Base-by-base conservation (phyloP, 2,888 invertebrate species). In the Cheilosia soror region DNA sequence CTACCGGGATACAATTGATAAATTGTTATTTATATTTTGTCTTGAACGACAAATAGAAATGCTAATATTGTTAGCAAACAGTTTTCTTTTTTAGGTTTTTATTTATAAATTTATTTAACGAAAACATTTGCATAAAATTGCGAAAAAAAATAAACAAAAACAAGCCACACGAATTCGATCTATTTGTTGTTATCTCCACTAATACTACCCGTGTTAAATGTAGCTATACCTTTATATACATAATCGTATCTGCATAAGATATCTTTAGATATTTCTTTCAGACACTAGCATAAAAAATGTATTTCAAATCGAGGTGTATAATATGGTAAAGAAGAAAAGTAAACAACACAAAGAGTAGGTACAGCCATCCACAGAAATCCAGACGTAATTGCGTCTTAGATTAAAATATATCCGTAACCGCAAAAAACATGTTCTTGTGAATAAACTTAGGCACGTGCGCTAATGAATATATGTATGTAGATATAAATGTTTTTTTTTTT, bases 371-470 rank as follows among this genome's bases (percentile, higher is more conserved):
- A 51, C 29, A 58, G 25, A 51, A 51, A 76, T 76, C 40, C 76
- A 66, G 58, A 60, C 40, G 66, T 51, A 51, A 76, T 66, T 66
- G 58, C 66, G 66, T 76, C 76, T 76, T 66, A 51, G 49, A 49
- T 5, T 7, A 37, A 37, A 9, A 15, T 47, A 51, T 65, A 25
- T 53, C 9, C n/a, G 25, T 29, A 44, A 31, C 49, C 47, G 58
- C 44, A 2, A 15, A 37, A 58, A 57, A 58, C 69, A 37, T 71
- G 47, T 69, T 57, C 44, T 58, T 58, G 20, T n/a, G 20, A 37
- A 57, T 47, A 57, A 75, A 47, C 51, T 51, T 49, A 58, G 57
- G 49, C 76, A 76, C 66, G 58, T 76, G 76, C 75, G 65, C 66
- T 66, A 60, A 60, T 76, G 66, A 55, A 65, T 29, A 44, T 44